These are phyloP conservation scores for Boloria euphrosyne DNA, from an alignment of 2,888 invertebrate genomes.

Conservation along the genomic window DNA sequence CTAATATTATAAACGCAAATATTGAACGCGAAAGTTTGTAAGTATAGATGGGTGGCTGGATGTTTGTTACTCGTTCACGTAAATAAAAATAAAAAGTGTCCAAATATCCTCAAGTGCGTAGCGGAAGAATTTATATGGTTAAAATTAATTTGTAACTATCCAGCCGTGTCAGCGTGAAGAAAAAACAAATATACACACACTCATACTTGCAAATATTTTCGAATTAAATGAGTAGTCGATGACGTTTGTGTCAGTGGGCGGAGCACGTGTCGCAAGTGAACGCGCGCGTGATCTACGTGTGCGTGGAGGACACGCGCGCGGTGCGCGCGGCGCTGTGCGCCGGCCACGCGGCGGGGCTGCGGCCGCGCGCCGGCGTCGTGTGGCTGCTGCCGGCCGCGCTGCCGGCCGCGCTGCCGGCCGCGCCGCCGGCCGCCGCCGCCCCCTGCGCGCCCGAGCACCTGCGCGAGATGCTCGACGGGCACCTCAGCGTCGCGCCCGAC, in stretches of 20 bases:
- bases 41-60: too few relatives aligned
- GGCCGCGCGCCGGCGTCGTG: constrained; percentile 87
- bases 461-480: constrained; percentile 49
- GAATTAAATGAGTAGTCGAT: too few relatives aligned
- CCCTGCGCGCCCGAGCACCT: constrained; percentile 60
- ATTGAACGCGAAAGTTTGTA: too few relatives aligned
- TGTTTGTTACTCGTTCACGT: too few relatives aligned
- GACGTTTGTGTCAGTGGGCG: constrained; percentile 57
- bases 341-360: constrained; percentile 87
- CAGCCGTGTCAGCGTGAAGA: too few relatives aligned
- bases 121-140: too few relatives aligned
- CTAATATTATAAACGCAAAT: too few relatives aligned
- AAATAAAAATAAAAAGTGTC: too few relatives aligned
- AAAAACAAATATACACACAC: too few relatives aligned
- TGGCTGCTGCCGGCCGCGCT: constrained; percentile 94
- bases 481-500: constrained; percentile 56
- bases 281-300: constrained; percentile 90
- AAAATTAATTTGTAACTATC: too few relatives aligned
- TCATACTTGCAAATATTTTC: too few relatives aligned
- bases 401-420: constrained; percentile 76
- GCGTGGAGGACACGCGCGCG: constrained; percentile 87
- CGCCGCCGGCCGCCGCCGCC: constrained; percentile 84
- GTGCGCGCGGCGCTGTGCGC: constrained; percentile 91
- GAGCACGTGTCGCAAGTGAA: constrained; percentile 55
- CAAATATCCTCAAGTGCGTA: too few relatives aligned